Base-by-base conservation (phyloP, 2,888 invertebrate species). In the Acrobasis repandana region DNA sequence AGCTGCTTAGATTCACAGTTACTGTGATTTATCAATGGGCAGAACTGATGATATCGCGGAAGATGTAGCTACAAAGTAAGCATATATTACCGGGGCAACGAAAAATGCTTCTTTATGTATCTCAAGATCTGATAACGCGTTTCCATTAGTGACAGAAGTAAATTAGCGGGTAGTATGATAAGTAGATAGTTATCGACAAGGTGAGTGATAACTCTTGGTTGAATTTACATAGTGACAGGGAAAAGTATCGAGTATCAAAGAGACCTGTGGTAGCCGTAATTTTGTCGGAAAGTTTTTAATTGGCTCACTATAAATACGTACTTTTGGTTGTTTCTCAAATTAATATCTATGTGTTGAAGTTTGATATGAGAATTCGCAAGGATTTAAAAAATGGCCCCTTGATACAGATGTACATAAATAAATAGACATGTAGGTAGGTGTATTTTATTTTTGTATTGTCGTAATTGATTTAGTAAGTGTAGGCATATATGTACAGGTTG, bases 21-120 rank as follows among this genome's bases (percentile, higher is more conserved):
- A 70, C 68, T 52, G 72, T 76, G 75, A 81, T 83, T 77, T 78
- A 80, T 81, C 77, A 77, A 72, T 74, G 70, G 67, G 65, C 63
- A 66, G 64, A 71, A 65, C 68, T 71, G 79, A 82, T 82, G 72
- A 67, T 73, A 82, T 83, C 76, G 76, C 70, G 64, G 69, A 74
- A 77, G 73, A 74, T 69, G 77, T 73, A 67, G 72, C 67, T 66
- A 71, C 68, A 65, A 72, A 69, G 49, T 62, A 46, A 65, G 61
- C 67, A 68, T 73, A 70, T 64, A 71, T 72, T 66, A 66, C 28
- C 63, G 38, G 65, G 63, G 68, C 63, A 64, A 67, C 61, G 62
- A 65, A 66, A 70, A 61, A 68, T 66, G 67, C 52, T 65, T 67
- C 63, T 64, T 69, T 66, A 68, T 66, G 64, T 66, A 66, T 69